Evolutionary conservation across 2,888 invertebrate species (phyloP).

Genomic region (Sisyra terminalis): DNA sequence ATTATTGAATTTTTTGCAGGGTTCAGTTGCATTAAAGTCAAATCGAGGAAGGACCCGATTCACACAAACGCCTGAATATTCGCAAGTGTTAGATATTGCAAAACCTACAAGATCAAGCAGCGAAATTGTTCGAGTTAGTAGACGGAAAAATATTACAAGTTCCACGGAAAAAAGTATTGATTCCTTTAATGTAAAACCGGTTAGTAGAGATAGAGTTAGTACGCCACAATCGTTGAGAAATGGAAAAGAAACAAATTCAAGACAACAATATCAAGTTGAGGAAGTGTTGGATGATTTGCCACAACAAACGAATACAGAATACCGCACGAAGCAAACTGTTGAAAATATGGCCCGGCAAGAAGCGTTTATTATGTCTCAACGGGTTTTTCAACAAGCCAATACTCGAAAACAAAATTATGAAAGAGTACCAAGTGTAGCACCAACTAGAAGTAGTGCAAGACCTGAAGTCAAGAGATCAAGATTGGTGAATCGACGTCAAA

Average conservation of each 20-base stretch:
- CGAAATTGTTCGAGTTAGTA: slow-evolving; percentile 11
- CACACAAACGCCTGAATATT: slow-evolving; percentile 19
- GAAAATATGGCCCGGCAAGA: slow-evolving; percentile 1
- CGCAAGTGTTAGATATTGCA: slow-evolving; percentile 13
- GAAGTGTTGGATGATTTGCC: slow-evolving; percentile 24
- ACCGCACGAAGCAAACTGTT: neutral
- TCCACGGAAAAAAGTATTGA: slow-evolving; percentile 6
- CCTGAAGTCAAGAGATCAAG: neutral
- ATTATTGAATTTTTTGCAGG: neutral
- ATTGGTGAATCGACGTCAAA: neutral
- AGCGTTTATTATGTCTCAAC: slow-evolving; percentile 1
- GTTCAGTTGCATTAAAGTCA: slow-evolving; percentile 11
- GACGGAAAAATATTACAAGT: slow-evolving; percentile 5
- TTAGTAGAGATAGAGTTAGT: slow-evolving; percentile 1
- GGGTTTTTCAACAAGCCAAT: slow-evolving; percentile 3
- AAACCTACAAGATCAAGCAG: slow-evolving; percentile 8
- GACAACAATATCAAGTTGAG: slow-evolving; percentile 21
- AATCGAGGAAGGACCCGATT: slow-evolving; percentile 23
- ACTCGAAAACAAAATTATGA: slow-evolving; percentile 10
- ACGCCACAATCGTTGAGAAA: neutral
- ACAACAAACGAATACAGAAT: slow-evolving; percentile 17
- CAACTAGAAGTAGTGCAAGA: neutral
- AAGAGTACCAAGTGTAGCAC: neutral
- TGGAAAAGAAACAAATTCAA: slow-evolving; percentile 8
- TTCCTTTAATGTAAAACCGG: neutral